These are phyloP conservation scores for Zapornia atra DNA, from an alignment of 2,113 vertebrate genomes.

Conservation along the genomic window DNA sequence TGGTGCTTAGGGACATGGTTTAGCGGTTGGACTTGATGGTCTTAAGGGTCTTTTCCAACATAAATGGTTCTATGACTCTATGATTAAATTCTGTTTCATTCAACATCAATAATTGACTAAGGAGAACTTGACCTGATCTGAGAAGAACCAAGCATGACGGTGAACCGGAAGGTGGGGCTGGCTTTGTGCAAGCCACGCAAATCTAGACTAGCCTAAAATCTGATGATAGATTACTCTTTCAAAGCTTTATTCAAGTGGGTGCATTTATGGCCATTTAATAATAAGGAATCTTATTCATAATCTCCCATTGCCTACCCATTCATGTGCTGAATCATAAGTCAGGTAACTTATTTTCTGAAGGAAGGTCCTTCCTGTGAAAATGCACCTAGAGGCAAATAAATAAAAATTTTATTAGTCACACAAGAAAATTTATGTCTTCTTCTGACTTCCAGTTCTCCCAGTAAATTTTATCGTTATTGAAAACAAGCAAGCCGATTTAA, in stretches of 20 bases:
- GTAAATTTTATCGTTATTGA: not conserved
- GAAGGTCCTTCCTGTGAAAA: not conserved
- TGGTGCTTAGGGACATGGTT: not conserved
- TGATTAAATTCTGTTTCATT: not conserved
- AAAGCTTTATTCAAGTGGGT: not conserved
- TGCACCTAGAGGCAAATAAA: constrained; percentile 11
- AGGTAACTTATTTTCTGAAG: not conserved
- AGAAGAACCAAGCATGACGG: not conserved
- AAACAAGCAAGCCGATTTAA: not conserved
- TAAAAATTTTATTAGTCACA: not conserved
- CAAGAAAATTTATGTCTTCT: not conserved
- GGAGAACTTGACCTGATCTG: not conserved
- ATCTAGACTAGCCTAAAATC: constrained; percentile 17
- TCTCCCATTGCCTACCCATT: not conserved
- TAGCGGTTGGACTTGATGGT: not conserved
- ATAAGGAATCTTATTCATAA: not conserved
- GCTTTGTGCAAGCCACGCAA: not conserved
- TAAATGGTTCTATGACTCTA: not conserved
- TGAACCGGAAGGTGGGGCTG: constrained; percentile 4
- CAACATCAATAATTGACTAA: not conserved
- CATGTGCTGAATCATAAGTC: constrained; percentile 9
- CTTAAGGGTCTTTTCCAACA: not conserved
- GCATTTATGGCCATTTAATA: not conserved
- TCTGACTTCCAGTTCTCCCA: not conserved
- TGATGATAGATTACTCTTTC: constrained; percentile 23